Evolutionary conservation across 2,797 vertebrate species (phyloP).

Genomic region (Lophius americanus): DNA sequence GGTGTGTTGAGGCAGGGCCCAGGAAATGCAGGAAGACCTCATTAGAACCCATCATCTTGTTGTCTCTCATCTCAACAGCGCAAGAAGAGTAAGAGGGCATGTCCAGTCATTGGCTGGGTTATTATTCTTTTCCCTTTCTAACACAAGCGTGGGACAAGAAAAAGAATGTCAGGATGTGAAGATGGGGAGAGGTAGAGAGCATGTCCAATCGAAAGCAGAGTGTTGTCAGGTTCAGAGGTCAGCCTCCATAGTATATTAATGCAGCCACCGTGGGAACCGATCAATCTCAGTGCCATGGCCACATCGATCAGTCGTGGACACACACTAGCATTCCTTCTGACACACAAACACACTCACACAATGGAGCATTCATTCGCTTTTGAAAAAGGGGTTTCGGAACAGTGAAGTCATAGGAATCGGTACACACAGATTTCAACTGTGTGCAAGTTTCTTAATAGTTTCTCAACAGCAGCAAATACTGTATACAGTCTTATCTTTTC

Average conservation of each 20-base stretch:
- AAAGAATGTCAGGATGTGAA: constrained; percentile 37
- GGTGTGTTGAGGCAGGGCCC: constrained; percentile 6
- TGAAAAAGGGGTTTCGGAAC: constrained; percentile 16
- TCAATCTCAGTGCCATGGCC: constrained; percentile 88
- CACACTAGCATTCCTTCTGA: constrained; percentile 30
- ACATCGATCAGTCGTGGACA: constrained; percentile 82
- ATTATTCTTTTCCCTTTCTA: constrained; percentile 69
- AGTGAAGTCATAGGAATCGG: constrained; percentile 3
- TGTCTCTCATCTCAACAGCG: constrained; percentile 59
- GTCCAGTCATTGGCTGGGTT: constrained; percentile 37
- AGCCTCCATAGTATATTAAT: constrained; percentile 86
- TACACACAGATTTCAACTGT: not conserved
- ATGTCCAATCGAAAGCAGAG: constrained; percentile 79
- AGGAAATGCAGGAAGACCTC: constrained; percentile 60
- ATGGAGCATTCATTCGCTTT: constrained; percentile 34
- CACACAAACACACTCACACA: constrained; percentile 28
- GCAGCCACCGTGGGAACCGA: constrained; percentile 87
- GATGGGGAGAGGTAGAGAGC: constrained; percentile 43
- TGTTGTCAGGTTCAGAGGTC: constrained; percentile 87
- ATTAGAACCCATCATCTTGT: constrained; percentile 74
- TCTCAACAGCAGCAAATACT: no score
- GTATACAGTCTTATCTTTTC: no score
- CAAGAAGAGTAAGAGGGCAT: constrained; percentile 9
- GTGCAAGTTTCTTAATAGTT: no score
- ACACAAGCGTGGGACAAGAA: constrained; percentile 43